Base-by-base conservation (phyloP, 2,888 invertebrate genomes). In the Drymonia ruficornis region DNA sequence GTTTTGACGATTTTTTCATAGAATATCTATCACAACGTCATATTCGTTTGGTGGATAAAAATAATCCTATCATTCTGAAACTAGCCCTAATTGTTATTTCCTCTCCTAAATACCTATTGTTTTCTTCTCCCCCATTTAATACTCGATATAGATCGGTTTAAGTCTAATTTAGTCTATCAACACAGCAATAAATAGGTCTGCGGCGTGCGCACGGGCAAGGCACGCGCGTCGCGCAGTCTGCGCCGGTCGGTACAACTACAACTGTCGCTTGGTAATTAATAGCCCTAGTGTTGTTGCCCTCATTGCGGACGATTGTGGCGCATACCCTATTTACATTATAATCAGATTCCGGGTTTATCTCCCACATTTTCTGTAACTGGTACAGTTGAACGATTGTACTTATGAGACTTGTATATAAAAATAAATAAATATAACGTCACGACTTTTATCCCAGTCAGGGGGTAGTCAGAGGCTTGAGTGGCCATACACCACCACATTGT, bases 261-360 rank as follows among this genome's bases (percentile, higher is more conserved):
- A 19, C 42, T 42, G 42, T 42, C 44, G 48, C 34, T 18, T 34
- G n/a, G 34, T 11, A 51, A 51, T 51, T 46, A 45, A 51, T 51
- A 28, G 45, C 45, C 45, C 28, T 46, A 38, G 45, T 44, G 28
- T 38, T 48, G 12, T 18, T 18, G 48, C 23, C 48, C 36, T 61
- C 57, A 57, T 57, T 57, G 56, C 43, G 49, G 50, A 53, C 36
- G 19, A 42, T 42, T 18, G 19, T 42, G 18, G 9, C 36, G 11
- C 36, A 36, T 36, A n/a, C 36, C 36, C n/a, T n/a, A 36, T 36
- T 36, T 36, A 36, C 36, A 36, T 36, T 36, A 36, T 3, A 36
- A 36, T 11, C n/a, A 11, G 13, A 11, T 4, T 36, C 13, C 11
- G n/a, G 13, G 13, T 2, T 11, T 31, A 31, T 31, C 9, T 36